phyloP scores from a whole-genome alignment of 2,113 vertebrate genomes.

The Perognathus longimembris region DNA sequence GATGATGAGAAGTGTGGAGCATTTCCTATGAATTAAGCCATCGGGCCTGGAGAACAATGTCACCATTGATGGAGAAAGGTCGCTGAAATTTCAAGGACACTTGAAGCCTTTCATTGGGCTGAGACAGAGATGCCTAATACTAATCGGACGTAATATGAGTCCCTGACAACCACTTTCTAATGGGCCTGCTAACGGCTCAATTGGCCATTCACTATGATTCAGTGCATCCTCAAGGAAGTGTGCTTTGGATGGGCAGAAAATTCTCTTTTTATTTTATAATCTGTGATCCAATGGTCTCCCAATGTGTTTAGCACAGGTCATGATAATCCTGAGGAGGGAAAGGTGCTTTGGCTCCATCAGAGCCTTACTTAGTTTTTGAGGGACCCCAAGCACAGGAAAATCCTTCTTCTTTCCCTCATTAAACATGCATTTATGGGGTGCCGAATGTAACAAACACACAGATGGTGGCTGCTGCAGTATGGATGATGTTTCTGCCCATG shows the following conservation, averaged over 20 bases:
- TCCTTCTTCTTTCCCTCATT: slow-evolving; percentile 45
- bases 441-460: neutral
- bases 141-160: slow-evolving; percentile 81
- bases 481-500: neutral
- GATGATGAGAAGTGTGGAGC: slow-evolving; percentile 65
- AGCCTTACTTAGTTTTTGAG: neutral
- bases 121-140: slow-evolving; percentile 83
- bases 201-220: slow-evolving; percentile 65
- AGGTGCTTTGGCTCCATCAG: neutral
- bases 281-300: slow-evolving; percentile 7
- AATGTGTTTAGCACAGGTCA: neutral
- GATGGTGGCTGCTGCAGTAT: neutral
- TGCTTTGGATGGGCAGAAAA: slow-evolving; percentile 36
- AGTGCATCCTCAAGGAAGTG: slow-evolving; percentile 65
- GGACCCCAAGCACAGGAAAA: neutral
- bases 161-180: slow-evolving; percentile 79
- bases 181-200: slow-evolving; percentile 68
- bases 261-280: slow-evolving; percentile 9
- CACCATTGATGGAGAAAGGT: slow-evolving; percentile 87
- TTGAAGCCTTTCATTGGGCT: slow-evolving; percentile 85
- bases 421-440: neutral
- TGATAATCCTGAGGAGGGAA: neutral
- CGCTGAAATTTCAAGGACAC: slow-evolving; percentile 86
- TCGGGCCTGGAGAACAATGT: slow-evolving; percentile 80
- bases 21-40: slow-evolving; percentile 79